Evolutionary conservation across 2,888 invertebrate species (phyloP).

Genomic region (Heliconius ethilla): DNA sequence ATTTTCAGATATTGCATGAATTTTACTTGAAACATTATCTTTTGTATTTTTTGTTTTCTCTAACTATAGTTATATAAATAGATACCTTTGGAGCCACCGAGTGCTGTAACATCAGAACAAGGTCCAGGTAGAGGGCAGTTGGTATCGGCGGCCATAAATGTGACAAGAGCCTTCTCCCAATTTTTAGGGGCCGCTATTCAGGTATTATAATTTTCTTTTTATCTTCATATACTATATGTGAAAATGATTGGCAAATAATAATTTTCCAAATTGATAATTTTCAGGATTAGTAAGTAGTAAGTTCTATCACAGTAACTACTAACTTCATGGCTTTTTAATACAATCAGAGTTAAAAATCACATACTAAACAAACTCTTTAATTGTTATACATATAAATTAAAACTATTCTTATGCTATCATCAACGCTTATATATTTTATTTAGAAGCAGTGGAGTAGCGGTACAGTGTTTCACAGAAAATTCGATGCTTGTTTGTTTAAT

Average conservation of each 20-base stretch:
- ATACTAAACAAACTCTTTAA: constrained; percentile 13
- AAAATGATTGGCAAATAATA: neutral
- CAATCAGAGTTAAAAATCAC: neutral
- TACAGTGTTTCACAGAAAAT: too few species aligned
- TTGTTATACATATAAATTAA: neutral
- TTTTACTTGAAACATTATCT: neutral
- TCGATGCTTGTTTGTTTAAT: neutral
- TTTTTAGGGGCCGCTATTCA: constrained; percentile 90
- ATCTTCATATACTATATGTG: neutral
- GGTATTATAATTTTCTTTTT: constrained; percentile 70
- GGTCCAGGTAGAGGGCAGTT: constrained; percentile 77
- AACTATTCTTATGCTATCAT: neutral
- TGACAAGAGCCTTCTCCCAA: constrained; percentile 88
- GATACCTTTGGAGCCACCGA: constrained; percentile 78
- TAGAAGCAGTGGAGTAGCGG: neutral
- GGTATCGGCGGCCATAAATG: constrained; percentile 88
- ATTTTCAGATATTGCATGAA: constrained; percentile 3
- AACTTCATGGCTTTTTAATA: constrained; percentile 26
- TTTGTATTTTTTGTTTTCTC: neutral
- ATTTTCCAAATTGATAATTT: constrained; percentile 15
- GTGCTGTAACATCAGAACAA: constrained; percentile 66
- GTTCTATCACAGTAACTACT: constrained; percentile 16
- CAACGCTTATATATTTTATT: neutral
- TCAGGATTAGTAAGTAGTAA: constrained; percentile 42
- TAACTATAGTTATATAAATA: constrained; percentile 43